These are phyloP conservation scores for Trypoxylon attenuatum DNA, from an alignment of 2,888 invertebrate species.

Conservation along the genomic window DNA sequence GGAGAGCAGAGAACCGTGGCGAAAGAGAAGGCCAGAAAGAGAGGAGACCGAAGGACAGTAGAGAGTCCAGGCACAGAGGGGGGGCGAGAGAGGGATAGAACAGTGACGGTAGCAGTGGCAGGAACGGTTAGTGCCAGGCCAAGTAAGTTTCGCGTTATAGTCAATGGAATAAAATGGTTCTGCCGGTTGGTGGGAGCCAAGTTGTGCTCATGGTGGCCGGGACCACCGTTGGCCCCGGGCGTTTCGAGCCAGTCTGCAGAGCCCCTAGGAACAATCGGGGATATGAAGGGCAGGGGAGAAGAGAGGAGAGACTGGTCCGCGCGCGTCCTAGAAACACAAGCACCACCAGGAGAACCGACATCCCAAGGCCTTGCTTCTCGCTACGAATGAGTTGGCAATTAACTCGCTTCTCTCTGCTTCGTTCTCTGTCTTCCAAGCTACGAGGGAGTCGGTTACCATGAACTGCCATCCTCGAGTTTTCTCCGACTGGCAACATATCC, in stretches of 20 bases:
- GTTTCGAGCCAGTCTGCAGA: constrained; percentile 56
- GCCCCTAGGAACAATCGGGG: constrained; percentile 54
- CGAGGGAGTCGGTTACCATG: no score
- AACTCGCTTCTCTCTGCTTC: constrained; percentile 41
- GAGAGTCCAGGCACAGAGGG: not conserved
- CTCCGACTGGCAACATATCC: not conserved
- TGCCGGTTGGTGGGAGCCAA: constrained; percentile 57
- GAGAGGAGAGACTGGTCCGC: constrained; percentile 46
- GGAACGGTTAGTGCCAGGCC: constrained; percentile 57
- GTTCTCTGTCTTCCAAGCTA: constrained; percentile 23
- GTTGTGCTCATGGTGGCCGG: constrained; percentile 56
- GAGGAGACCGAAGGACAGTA: constrained; percentile 13
- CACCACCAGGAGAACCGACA: constrained; percentile 49
- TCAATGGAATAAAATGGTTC: constrained; percentile 68
- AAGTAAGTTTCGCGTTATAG: constrained; percentile 67
- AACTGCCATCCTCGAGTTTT: not conserved
- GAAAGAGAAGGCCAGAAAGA: constrained; percentile 18
- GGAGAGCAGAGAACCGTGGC: not conserved
- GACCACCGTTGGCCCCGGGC: constrained; percentile 58
- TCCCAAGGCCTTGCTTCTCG: constrained; percentile 48
- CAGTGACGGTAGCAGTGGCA: constrained; percentile 26
- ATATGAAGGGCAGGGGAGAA: constrained; percentile 50
- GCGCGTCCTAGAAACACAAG: constrained; percentile 57
- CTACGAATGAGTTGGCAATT: constrained; percentile 57
- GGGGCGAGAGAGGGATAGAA: constrained; percentile 1